Base-by-base conservation (phyloP, 2,888 invertebrate species). In the Hydrotaea cyrtoneurina region DNA sequence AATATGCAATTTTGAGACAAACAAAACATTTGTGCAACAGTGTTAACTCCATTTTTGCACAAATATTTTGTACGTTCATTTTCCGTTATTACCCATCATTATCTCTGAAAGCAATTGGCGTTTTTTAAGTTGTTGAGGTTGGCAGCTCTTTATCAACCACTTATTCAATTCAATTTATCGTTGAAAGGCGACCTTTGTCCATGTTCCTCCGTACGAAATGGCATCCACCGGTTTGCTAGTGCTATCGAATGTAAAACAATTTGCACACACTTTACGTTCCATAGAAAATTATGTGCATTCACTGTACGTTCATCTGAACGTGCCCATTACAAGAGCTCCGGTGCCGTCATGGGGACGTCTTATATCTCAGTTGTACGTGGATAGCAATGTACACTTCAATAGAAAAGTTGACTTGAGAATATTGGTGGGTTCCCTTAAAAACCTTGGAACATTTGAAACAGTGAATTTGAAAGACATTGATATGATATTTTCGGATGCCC, bases 161-260 rank as follows among this genome's bases (percentile, higher is more conserved):
- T 31, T 62, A 13, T 31, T 62, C 15, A 31, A 31, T 31, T 31
- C 7, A 7, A 4, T 31, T 23, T 62, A 13, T 64, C 17, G 39
- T 19, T 31, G 43, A 50, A n/a, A n/a, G n/a, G n/a, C n/a, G n/a
- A n/a, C n/a, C n/a, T n/a, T n/a, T n/a, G n/a, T n/a, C n/a, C n/a
- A n/a, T n/a, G n/a, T n/a, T n/a, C n/a, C 11, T 39, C 11, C 1
- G 39, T 8, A 39, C 2, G 26, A 11, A 62, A 95, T 96, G 94
- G 94, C 94, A 64, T 96, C 95, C 88, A 96, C 96, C 77, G 97
- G 96, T 8, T 91, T 97, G 17, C 91, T 97, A 43, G 94, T 97
- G 84, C 93, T 96, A 43, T 96, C 96, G 4, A 96, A 95, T 92
- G 95, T 96, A 36, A 94, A 94, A 55, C 95, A 95, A 91, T 94